These are phyloP conservation scores for Brachionus rubens DNA, from an alignment of 1,140 invertebrate species.

Conservation along the genomic window DNA sequence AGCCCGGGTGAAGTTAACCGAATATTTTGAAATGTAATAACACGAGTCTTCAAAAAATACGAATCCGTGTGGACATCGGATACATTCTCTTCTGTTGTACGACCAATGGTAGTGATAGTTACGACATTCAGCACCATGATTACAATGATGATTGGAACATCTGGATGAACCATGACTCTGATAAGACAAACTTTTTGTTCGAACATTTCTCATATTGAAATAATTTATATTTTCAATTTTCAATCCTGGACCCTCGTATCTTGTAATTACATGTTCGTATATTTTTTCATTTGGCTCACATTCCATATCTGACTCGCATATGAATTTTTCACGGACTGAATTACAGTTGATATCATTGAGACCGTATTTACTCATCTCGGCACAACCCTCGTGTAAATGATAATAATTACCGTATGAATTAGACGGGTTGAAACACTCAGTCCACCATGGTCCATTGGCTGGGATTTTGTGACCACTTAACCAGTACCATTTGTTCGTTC, in stretches of 20 bases:
- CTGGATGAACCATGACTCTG: no score
- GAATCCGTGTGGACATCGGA: constrained; percentile 9
- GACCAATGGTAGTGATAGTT: neutral
- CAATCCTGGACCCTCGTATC: neutral
- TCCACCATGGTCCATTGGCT: constrained; percentile 11
- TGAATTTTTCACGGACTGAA: neutral
- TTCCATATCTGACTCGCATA: constrained; percentile 11
- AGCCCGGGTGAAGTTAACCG: neutral
- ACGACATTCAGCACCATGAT: neutral
- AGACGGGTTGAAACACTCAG: neutral
- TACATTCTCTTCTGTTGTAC: neutral
- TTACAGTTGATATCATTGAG: neutral
- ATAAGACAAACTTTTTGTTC: neutral
- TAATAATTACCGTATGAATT: neutral
- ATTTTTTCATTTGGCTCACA: no score
- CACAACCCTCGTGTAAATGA: neutral
- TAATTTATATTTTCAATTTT: neutral
- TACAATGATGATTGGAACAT: neutral
- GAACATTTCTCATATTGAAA: neutral
- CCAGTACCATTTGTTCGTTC: constrained; percentile 13
- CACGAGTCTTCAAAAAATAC: constrained; percentile 3
- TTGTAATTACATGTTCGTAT: neutral
- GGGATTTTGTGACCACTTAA: constrained; percentile 1
- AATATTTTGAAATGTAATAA: neutral
- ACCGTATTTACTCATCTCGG: neutral